Evolutionary conservation across 2,888 invertebrate genomes (phyloP), one percentile per base, ranked within the genome.

Genomic region (Eristalis pertinax): DNA sequence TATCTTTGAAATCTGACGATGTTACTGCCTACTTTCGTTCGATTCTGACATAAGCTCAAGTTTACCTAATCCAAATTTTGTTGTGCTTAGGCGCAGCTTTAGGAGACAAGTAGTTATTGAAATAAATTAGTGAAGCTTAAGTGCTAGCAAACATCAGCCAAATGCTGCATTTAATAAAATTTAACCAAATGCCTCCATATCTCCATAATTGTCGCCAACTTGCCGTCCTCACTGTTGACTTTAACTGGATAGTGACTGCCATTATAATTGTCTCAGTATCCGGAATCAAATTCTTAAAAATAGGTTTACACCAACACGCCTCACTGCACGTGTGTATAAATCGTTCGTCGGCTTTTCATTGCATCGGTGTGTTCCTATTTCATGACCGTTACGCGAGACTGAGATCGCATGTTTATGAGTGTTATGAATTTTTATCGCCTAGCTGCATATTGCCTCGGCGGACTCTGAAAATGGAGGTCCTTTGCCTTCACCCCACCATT

Each of bases 401-500:
- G 64, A 76, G 68, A 81, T 85, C 73, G 73, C 85, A 81, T 73
- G 77, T 81, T 85, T 81, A 81, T 72, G 73, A 77, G 69, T 65
- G 69, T 64, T 81, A 69, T 77, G 81, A 58, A 76, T 77, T 85
- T 85, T 77, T 81, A 85, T 81, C 65, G 76, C 43, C 74, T 69
- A 58, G 22, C 3, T 69, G 64, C 65, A 74, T 58, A 78, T 78
- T 69, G 68, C 3, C 19, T 5, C 41, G 38, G 60, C 22, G n/a
- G 38, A 26, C 19, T 50, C 22, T 22, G 43, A 58, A 62, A n/a
- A 56, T 5, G 32, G 15, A 24, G 68, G 63, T 64, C 80, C 63
- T 76, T 60, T 10, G n/a, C 60, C 22, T 63, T 62, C 76, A 58
- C 70, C 67, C 62, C 41, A 43, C 58, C 41, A 8, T n/a, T 50